Percentiles rank a stretch among this genome's conserved stretches.
These are phyloP conservation scores for Gonocerus acuteangulatus DNA, from an alignment of 2,888 invertebrate species.

Conservation along the genomic window DNA sequence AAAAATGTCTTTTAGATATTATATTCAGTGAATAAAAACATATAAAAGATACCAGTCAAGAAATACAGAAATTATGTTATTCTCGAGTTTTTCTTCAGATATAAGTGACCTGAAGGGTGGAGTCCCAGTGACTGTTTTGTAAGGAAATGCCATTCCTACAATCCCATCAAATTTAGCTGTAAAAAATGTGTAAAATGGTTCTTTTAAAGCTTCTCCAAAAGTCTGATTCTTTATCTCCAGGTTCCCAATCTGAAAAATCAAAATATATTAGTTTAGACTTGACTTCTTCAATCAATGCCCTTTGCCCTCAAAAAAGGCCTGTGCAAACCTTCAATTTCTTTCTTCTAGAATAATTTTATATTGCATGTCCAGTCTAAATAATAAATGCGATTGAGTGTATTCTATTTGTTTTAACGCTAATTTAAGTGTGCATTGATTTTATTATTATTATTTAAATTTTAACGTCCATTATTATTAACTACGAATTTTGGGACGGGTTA, in stretches of 20 bases:
- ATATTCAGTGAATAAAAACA: too few relatives aligned
- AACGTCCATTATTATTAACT: too few relatives aligned
- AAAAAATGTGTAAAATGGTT: constrained; percentile 95
- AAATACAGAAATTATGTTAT: constrained; percentile 90
- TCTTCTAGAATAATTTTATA: too few relatives aligned
- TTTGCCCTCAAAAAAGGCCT: too few relatives aligned
- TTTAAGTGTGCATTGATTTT: too few relatives aligned
- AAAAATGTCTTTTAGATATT: neutral
- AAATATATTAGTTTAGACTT: neutral
- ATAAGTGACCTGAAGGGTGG: constrained; percentile 92
- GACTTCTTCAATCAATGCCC: too few relatives aligned
- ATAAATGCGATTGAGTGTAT: too few relatives aligned
- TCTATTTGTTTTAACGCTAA: too few relatives aligned
- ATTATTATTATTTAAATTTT: too few relatives aligned
- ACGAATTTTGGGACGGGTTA: too few relatives aligned
- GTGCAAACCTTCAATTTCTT: too few relatives aligned
- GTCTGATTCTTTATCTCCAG: constrained; percentile 68
- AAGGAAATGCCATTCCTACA: constrained; percentile 83
- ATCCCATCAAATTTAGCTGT: constrained; percentile 99
- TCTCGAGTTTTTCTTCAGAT: constrained; percentile 60
- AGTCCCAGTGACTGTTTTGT: constrained; percentile 79
- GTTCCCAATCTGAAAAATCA: constrained; percentile 59
- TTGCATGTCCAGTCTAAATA: too few relatives aligned
- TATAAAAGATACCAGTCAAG: constrained; percentile 56
- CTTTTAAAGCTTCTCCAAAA: constrained; percentile 91